A percentile compares a stretch with the other conserved stretches of the same genome.
Evolutionary conservation across 2,113 vertebrate species (phyloP).

Genomic region (Gobius niger): DNA sequence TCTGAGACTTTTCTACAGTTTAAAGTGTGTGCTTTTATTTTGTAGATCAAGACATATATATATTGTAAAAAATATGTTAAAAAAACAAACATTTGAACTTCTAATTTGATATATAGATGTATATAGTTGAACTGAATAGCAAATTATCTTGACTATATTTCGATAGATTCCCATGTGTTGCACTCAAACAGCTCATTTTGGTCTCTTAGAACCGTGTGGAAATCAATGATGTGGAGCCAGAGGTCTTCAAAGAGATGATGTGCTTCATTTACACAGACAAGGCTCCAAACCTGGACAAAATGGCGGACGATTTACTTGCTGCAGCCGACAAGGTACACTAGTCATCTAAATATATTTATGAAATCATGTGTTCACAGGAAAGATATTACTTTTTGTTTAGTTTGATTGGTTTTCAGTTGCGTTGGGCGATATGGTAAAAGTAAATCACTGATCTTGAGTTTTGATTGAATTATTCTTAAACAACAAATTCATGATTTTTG

Average conservation of each 20-base stretch:
- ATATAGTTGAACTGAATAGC: slow-evolving; percentile 32
- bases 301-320: slow-evolving; percentile 97
- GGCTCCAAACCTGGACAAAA: slow-evolving; percentile 97
- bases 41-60: neutral
- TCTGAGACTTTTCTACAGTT: neutral
- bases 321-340: slow-evolving; percentile 92
- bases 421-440: too few relatives aligned
- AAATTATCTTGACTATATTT: slow-evolving; percentile 36
- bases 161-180: slow-evolving; percentile 61
- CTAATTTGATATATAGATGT: neutral
- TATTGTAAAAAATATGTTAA: too few relatives aligned
- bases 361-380: neutral
- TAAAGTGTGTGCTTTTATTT: neutral
- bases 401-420: too few relatives aligned
- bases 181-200: slow-evolving; percentile 4
- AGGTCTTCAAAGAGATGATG: slow-evolving; percentile 99
- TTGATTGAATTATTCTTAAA: too few relatives aligned
- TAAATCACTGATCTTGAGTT: too few relatives aligned
- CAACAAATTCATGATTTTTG: too few relatives aligned
- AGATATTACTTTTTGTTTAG: neutral
- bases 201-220: slow-evolving; percentile 90
- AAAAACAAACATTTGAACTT: neutral
- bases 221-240: slow-evolving; percentile 97
- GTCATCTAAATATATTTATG: too few relatives aligned
- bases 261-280: slow-evolving; percentile 98